phyloP scores from a whole-genome alignment of 1,140 invertebrate species.

The Lepidurus apus region DNA sequence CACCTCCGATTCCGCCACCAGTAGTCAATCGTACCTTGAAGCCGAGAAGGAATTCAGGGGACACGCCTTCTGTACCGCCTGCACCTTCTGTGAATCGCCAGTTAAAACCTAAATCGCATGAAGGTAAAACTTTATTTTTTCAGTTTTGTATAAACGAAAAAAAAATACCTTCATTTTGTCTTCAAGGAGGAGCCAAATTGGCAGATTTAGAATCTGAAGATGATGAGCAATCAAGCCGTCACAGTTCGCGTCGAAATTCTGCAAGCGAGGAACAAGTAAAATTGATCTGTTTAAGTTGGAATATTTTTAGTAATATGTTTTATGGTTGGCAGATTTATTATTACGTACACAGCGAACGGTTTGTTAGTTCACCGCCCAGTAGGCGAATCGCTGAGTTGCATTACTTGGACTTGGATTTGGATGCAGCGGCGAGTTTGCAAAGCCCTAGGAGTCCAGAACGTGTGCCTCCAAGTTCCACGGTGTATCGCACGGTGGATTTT shows the following conservation, averaged over 20 bases:
- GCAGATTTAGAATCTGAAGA: constrained; percentile 29
- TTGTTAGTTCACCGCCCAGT: constrained; percentile 29
- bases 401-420: constrained; percentile 70
- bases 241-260: constrained; percentile 30
- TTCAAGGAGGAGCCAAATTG: constrained; percentile 9
- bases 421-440: constrained; percentile 42
- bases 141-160: not conserved
- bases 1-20: constrained; percentile 52
- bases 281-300: not conserved
- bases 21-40: constrained; percentile 43
- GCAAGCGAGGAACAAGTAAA: constrained; percentile 40
- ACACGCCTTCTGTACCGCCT: constrained; percentile 34
- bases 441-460: constrained; percentile 40
- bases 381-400: constrained; percentile 51
- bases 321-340: constrained; percentile 37
- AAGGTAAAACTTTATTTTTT: constrained; percentile 43
- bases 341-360: constrained; percentile 33
- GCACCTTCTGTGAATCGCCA: constrained; percentile 68
- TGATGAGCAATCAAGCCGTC: constrained; percentile 32
- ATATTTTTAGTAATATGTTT: not conserved
- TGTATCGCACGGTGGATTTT: constrained; percentile 87
- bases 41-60: constrained; percentile 37
- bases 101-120: constrained; percentile 62
- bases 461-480: constrained; percentile 53
- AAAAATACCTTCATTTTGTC: not conserved